These are phyloP conservation scores for Sceloporus tristichus DNA, from an alignment of 2,113 vertebrate species.

Conservation along the genomic window DNA sequence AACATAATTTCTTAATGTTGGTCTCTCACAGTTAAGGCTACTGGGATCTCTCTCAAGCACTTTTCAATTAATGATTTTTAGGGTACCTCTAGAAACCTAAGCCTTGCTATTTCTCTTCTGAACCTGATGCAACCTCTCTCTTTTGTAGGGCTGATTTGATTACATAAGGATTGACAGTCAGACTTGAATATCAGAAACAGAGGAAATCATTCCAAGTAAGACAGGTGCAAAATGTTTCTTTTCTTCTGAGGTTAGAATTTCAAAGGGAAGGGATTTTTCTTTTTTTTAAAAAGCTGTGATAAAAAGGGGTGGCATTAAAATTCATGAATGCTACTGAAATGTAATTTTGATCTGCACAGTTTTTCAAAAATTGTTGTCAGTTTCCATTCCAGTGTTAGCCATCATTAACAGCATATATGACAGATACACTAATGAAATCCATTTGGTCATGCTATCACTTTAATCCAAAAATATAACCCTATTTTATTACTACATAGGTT, in stretches of 20 bases:
- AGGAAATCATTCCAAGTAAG: conserved; percentile 44
- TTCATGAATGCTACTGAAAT: conserved; percentile 58
- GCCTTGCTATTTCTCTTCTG: too few species aligned
- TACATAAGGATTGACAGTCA: background rate
- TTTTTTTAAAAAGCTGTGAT: too few species aligned
- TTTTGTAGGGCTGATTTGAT: background rate
- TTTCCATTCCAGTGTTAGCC: conserved; percentile 58
- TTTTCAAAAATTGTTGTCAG: conserved; percentile 68
- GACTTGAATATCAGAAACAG: conserved; percentile 29
- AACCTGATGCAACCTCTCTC: background rate
- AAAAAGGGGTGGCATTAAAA: conserved; percentile 60
- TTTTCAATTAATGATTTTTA: background rate
- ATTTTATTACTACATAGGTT: conserved; percentile 52
- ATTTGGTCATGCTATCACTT: conserved; percentile 72
- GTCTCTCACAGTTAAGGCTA: background rate
- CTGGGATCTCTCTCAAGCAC: background rate
- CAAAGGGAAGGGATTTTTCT: conserved; percentile 40
- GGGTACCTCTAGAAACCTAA: background rate
- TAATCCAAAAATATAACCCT: conserved; percentile 62
- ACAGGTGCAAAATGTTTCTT: conserved; percentile 53
- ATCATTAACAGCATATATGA: conserved; percentile 69
- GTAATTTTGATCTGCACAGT: conserved; percentile 57
- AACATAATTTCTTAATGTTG: background rate
- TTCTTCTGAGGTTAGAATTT: conserved; percentile 59
- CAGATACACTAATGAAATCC: conserved; percentile 71